Evolutionary conservation across 2,113 vertebrate species (phyloP).

Genomic region (Zosterops lateralis): DNA sequence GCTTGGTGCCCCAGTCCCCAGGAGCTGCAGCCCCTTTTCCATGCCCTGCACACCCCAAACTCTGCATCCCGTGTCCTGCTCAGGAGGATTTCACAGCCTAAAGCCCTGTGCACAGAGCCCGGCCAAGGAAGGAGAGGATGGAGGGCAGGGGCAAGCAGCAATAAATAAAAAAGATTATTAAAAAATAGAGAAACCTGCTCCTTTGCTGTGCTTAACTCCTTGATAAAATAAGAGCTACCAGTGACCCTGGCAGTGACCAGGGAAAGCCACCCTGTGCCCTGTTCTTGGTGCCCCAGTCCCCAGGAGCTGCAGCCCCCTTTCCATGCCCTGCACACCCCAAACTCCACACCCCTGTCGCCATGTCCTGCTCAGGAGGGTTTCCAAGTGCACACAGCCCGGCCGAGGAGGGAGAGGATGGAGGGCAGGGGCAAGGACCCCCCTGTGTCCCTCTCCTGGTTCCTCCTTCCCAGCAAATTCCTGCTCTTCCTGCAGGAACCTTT

Average conservation of each 20-base stretch:
- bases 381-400: background rate
- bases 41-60: too few relatives aligned
- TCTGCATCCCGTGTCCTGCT: too few relatives aligned
- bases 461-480: background rate
- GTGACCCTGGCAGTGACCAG: background rate
- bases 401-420: background rate
- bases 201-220: background rate
- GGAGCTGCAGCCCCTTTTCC: too few relatives aligned
- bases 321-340: background rate
- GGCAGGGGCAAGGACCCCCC: background rate
- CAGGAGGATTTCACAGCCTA: too few relatives aligned
- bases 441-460: background rate
- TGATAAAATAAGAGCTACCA: background rate
- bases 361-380: background rate
- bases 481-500: background rate
- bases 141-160: background rate
- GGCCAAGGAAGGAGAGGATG: too few relatives aligned
- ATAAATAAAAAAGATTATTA: background rate
- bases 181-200: background rate
- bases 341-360: background rate
- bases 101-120: too few relatives aligned
- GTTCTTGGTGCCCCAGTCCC: accelerated
- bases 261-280: background rate
- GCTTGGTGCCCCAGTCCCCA: too few relatives aligned
- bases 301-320: background rate